A percentile compares a stretch with the other conserved stretches of the same genome.
These are phyloP conservation scores for Pelochelys cantorii DNA, from an alignment of 2,797 vertebrate genomes.

Conservation along the genomic window DNA sequence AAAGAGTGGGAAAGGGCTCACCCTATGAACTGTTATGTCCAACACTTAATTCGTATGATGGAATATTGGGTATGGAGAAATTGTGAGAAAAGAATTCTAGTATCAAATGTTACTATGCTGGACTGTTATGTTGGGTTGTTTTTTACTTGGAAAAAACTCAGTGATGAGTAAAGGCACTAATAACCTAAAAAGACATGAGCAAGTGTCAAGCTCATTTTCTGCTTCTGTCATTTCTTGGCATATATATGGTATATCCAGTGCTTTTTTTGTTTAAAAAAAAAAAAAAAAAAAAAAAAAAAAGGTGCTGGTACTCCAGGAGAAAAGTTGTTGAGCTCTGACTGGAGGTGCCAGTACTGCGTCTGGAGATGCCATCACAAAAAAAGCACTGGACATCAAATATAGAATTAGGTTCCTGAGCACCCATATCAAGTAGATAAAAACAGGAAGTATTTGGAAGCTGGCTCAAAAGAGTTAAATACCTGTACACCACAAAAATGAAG, in stretches of 20 bases:
- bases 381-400: neutral
- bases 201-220: neutral
- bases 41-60: neutral
- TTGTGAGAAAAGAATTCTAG: neutral
- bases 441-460: neutral
- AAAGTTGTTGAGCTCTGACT: too few species aligned
- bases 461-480: neutral
- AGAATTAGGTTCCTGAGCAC: neutral
- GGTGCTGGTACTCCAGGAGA: too few species aligned
- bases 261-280: too few species aligned
- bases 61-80: neutral
- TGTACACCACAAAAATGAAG: neutral
- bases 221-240: neutral
- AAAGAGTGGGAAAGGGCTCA: neutral
- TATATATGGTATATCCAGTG: neutral
- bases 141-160: neutral
- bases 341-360: too few species aligned
- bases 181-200: constrained; percentile 20
- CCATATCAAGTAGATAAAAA: neutral
- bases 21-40: neutral
- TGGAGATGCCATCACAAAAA: too few species aligned
- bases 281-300: too few species aligned
- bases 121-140: neutral
- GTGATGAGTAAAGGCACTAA: neutral
- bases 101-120: neutral